Evolutionary conservation across 2,888 invertebrate genomes (phyloP).

Genomic region (Eledona agricola): DNA sequence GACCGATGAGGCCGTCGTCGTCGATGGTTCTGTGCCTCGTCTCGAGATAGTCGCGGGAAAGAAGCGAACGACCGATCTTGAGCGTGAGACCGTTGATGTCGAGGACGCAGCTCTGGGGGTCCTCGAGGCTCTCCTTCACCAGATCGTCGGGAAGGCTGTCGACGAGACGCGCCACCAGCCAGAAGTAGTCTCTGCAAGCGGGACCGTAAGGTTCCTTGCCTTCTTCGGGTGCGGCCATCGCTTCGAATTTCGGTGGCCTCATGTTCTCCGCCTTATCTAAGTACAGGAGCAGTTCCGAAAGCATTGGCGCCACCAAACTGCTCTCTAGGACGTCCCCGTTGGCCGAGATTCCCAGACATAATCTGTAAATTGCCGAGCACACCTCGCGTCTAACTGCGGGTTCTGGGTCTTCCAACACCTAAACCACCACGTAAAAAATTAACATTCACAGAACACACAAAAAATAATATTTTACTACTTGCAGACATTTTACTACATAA

Average conservation of each 20-base stretch:
- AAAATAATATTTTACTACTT: too few relatives aligned
- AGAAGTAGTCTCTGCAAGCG: slow-evolving; percentile 93
- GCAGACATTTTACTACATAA: too few relatives aligned
- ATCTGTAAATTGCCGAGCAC: slow-evolving; percentile 89
- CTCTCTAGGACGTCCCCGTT: slow-evolving; percentile 64
- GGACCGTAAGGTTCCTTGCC: slow-evolving; percentile 96
- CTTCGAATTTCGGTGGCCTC: slow-evolving; percentile 70
- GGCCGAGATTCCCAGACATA: slow-evolving; percentile 76
- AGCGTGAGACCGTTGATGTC: slow-evolving; percentile 74
- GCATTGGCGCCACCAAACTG: slow-evolving; percentile 77
- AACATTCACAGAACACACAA: too few relatives aligned
- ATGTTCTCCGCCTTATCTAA: slow-evolving; percentile 86
- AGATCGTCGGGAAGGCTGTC: slow-evolving; percentile 85
- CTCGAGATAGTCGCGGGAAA: slow-evolving; percentile 83
- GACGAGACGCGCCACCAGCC: slow-evolving; percentile 88
- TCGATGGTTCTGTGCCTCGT: slow-evolving; percentile 81
- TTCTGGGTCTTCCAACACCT: slow-evolving; percentile 88
- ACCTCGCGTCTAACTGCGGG: slow-evolving; percentile 90
- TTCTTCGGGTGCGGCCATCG: slow-evolving; percentile 69
- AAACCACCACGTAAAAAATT: too few relatives aligned
- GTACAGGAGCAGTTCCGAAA: slow-evolving; percentile 82
- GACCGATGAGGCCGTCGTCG: slow-evolving; percentile 90
- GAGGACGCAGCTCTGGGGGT: slow-evolving; percentile 66
- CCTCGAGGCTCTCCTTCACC: slow-evolving; percentile 72
- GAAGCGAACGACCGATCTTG: slow-evolving; percentile 78